Conservation (phyloP, 1,140 invertebrate genomes). For the Maniola jurtina region DNA sequence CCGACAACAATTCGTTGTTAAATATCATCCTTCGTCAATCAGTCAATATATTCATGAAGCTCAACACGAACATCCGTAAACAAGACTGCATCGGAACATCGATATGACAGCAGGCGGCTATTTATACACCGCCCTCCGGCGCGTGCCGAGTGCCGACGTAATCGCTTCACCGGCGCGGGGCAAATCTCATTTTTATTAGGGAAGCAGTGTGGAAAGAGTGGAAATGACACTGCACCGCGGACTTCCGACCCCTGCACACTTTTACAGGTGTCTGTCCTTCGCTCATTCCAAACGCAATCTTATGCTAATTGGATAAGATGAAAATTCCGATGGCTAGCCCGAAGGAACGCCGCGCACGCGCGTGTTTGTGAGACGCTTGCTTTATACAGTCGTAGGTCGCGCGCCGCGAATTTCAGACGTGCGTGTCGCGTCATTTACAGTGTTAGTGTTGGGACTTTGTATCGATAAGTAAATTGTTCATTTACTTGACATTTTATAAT, state of each 20-base stretch:
- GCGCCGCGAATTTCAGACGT: slow-evolving; percentile 34
- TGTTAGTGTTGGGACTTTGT: slow-evolving; percentile 44
- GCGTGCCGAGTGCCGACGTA: slow-evolving; percentile 37
- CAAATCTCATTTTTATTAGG: slow-evolving; percentile 73
- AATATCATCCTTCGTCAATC: no score
- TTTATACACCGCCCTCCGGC: slow-evolving; percentile 29
- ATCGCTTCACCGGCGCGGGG: slow-evolving; percentile 40
- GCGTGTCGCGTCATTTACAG: slow-evolving; percentile 10
- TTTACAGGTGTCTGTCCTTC: slow-evolving; percentile 66
- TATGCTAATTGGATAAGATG: slow-evolving; percentile 29
- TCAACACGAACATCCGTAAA: slow-evolving; percentile 3
- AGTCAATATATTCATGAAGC: slow-evolving; percentile 11
- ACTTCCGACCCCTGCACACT: slow-evolving; percentile 67
- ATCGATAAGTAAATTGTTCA: slow-evolving; percentile 25
- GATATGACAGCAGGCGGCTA: slow-evolving; percentile 27
- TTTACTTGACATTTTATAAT: slow-evolving; percentile 12
- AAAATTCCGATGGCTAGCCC: slow-evolving; percentile 18
- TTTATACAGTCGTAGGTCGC: slow-evolving; percentile 44
- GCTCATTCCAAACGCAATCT: slow-evolving; percentile 23
- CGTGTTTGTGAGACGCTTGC: slow-evolving; percentile 39
- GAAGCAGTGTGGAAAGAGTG: slow-evolving; percentile 69
- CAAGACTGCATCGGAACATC: slow-evolving; percentile 22
- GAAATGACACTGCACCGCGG: slow-evolving; percentile 73
- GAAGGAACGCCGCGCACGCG: slow-evolving; percentile 42
- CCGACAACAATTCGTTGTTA: no score